These are phyloP conservation scores for Notocelia uddmanniana DNA, from an alignment of 2,888 invertebrate species.

Conservation along the genomic window DNA sequence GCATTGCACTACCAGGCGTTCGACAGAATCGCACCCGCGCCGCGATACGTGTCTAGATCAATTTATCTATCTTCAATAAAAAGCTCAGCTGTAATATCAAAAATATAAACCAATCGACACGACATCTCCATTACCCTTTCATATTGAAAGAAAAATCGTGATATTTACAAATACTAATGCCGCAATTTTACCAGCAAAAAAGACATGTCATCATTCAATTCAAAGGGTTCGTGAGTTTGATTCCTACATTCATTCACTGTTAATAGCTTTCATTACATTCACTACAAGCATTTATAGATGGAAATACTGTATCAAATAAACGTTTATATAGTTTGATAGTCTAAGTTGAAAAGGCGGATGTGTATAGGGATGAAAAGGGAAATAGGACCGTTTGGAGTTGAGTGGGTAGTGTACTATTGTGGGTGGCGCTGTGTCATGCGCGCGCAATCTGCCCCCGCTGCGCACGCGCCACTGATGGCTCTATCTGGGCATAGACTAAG, in stretches of 20 bases:
- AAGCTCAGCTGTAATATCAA: background rate
- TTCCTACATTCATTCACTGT: constrained; percentile 19
- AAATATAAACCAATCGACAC: constrained; percentile 1
- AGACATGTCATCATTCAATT: constrained; percentile 34
- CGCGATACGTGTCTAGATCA: no score
- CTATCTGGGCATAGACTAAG: constrained; percentile 61
- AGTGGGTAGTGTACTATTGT: constrained; percentile 47
- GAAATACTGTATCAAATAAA: constrained; percentile 42
- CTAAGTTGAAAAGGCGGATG: background rate
- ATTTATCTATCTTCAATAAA: background rate
- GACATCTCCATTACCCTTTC: constrained; percentile 16
- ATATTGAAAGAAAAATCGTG: constrained; percentile 21
- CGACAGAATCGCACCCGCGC: no score
- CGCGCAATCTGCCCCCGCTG: constrained; percentile 80
- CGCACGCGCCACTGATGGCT: constrained; percentile 64
- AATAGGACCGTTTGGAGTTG: constrained; percentile 7
- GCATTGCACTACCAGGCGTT: no score
- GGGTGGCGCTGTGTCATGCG: constrained; percentile 77
- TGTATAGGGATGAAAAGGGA: background rate
- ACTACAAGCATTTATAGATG: constrained; percentile 16
- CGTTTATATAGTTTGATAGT: constrained; percentile 15
- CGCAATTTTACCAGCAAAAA: constrained; percentile 14
- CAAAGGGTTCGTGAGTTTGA: constrained; percentile 32
- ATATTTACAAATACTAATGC: constrained; percentile 16
- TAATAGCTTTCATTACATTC: constrained; percentile 38